Evolutionary conservation across 1,140 invertebrate genomes (phyloP).

Genomic region (Ditylenchus dipsaci): DNA sequence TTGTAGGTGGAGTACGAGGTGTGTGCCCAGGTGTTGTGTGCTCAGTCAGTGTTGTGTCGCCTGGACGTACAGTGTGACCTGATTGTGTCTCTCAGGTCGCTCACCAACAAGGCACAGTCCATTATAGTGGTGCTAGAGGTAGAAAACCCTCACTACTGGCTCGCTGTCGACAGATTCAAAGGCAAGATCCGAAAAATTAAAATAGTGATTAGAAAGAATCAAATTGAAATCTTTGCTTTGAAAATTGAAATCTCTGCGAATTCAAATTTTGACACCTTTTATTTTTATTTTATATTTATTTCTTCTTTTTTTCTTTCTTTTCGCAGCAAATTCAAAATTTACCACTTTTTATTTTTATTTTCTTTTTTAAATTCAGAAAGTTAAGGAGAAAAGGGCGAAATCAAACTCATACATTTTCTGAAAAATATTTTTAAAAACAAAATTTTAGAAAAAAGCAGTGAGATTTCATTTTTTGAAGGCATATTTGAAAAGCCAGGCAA

Average conservation of each 20-base stretch:
- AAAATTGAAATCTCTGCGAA: background rate
- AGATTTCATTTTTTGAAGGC: no score
- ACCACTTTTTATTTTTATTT: no score
- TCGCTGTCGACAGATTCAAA: slow-evolving; percentile 36
- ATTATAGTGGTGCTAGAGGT: slow-evolving; percentile 42
- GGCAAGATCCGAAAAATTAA: no score
- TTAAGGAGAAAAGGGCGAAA: no score
- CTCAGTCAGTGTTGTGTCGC: slow-evolving; percentile 50
- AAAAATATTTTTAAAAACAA: no score
- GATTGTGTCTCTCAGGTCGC: slow-evolving; percentile 50
- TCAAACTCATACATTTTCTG: no score
- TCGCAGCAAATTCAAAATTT: no score
- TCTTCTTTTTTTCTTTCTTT: background rate
- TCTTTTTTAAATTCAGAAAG: no score
- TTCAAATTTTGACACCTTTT: background rate
- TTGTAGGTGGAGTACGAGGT: slow-evolving; percentile 48
- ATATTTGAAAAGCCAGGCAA: no score
- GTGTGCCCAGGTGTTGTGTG: slow-evolving; percentile 51
- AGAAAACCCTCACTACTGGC: slow-evolving; percentile 38
- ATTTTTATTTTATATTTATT: background rate
- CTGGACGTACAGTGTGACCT: slow-evolving; percentile 46
- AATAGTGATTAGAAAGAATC: slow-evolving; percentile 7
- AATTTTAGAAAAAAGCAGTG: no score
- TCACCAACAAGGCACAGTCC: slow-evolving; percentile 35
- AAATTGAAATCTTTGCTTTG: background rate